Percentiles rank a stretch among this genome's conserved stretches.
phyloP scores from a whole-genome alignment of 1,140 invertebrate genomes.

The Helicorthomorpha holstii region DNA sequence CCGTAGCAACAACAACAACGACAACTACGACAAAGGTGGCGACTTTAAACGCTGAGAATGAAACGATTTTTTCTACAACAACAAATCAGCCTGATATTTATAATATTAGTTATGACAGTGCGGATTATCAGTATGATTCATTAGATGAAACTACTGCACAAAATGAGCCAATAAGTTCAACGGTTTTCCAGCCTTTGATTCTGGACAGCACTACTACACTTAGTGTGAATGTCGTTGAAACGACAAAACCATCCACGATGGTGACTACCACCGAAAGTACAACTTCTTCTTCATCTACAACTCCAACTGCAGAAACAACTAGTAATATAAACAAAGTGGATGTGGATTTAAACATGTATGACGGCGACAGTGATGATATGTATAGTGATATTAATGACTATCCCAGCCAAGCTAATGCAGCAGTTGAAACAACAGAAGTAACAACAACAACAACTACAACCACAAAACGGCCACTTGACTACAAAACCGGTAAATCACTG shows the following conservation, averaged over 20 bases:
- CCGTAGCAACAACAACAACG: constrained; percentile 3
- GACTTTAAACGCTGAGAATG: too few relatives aligned
- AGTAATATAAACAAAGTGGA: too few relatives aligned
- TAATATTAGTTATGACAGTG: not conserved
- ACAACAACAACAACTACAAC: constrained; percentile 6
- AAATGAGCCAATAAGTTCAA: not conserved
- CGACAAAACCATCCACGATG: not conserved
- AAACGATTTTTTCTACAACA: too few relatives aligned
- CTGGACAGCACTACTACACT: not conserved
- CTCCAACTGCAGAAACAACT: not conserved
- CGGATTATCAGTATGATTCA: not conserved
- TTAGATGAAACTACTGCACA: not conserved
- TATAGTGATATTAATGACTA: too few relatives aligned
- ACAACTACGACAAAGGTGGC: constrained; percentile 12
- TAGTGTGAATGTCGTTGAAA: not conserved
- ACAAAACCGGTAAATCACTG: constrained; percentile 1
- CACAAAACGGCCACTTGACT: constrained; percentile 8
- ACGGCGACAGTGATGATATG: too few relatives aligned
- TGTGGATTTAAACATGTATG: too few relatives aligned
- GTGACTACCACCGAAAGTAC: not conserved
- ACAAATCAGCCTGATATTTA: too few relatives aligned
- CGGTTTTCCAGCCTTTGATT: not conserved
- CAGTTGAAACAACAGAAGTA: not conserved
- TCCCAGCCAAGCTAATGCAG: too few relatives aligned
- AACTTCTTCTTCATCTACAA: not conserved